These are phyloP conservation scores for Rhyacichthys aspro DNA, from an alignment of 2,797 vertebrate genomes.

Conservation along the genomic window DNA sequence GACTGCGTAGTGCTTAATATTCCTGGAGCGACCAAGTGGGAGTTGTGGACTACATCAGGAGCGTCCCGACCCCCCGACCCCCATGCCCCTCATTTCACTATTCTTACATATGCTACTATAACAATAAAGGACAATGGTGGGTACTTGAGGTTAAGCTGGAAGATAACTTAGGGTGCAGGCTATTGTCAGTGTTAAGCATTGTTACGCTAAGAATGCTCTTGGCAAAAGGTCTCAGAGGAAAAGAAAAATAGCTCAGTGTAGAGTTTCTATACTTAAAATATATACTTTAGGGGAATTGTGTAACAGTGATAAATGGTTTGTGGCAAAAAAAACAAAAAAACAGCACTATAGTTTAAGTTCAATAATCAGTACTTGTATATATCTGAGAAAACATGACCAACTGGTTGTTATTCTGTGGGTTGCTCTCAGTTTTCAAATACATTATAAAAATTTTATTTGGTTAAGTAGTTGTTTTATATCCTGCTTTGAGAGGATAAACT, in stretches of 20 bases:
- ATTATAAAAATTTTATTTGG: no score
- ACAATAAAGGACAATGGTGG: slow-evolving; percentile 71
- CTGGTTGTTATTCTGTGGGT: no score
- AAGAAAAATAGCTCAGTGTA: slow-evolving; percentile 4
- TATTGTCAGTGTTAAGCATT: slow-evolving; percentile 78
- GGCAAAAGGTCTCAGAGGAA: slow-evolving; percentile 29
- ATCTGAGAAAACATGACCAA: no score
- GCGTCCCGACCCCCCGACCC: slow-evolving; percentile 21
- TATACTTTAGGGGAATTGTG: no score
- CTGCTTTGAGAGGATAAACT: no score
- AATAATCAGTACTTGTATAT: no score
- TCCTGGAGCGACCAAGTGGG: slow-evolving; percentile 40
- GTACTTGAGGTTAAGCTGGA: slow-evolving; percentile 71
- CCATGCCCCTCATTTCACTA: slow-evolving; percentile 35
- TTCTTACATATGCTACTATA: slow-evolving; percentile 68
- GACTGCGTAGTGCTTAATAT: slow-evolving; percentile 37
- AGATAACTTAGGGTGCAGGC: slow-evolving; percentile 57
- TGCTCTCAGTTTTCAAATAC: no score
- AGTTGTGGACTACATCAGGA: slow-evolving; percentile 56
- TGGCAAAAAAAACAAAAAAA: no score
- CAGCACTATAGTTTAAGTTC: no score
- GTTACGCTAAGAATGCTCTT: slow-evolving; percentile 55
- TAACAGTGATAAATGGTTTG: no score
- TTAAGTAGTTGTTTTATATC: no score
- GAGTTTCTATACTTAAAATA: no score